These are phyloP conservation scores for Myotis yumanensis DNA, from an alignment of 2,113 vertebrate genomes.

Conservation along the genomic window DNA sequence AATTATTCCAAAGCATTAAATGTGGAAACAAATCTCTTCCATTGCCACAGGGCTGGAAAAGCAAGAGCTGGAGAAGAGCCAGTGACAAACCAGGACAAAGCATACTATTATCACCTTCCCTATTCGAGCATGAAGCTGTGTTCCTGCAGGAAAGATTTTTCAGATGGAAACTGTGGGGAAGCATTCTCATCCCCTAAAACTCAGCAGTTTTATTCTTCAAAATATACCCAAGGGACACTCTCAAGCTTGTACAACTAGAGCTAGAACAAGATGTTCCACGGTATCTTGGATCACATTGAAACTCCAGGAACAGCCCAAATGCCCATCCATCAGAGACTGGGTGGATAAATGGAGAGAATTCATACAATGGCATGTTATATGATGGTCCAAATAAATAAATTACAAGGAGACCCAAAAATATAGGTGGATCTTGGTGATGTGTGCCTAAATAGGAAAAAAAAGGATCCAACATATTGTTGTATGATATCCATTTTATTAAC, in stretches of 20 bases:
- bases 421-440: not conserved
- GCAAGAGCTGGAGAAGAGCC: not conserved
- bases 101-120: not conserved
- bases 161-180: not conserved
- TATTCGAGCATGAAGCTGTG: not conserved
- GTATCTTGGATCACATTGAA: not conserved
- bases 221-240: not conserved
- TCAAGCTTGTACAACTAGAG: not conserved
- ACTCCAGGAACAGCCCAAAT: not conserved
- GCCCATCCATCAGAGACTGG: not conserved
- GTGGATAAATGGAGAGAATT: not conserved
- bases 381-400: not conserved
- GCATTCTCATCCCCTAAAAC: not conserved
- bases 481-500: not conserved
- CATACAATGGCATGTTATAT: not conserved
- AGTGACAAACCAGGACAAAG: not conserved
- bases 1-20: slow-evolving; percentile 42
- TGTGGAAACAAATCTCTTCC: slow-evolving; percentile 29
- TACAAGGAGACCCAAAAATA: not conserved
- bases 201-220: not conserved
- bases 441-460: not conserved
- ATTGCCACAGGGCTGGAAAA: slow-evolving; percentile 9
- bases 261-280: not conserved
- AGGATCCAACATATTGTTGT: not conserved
- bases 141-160: not conserved